Evolutionary conservation across 2,888 invertebrate genomes (phyloP), one percentile per base, ranked within the genome.

Genomic region (Stomorhina lunata): DNA sequence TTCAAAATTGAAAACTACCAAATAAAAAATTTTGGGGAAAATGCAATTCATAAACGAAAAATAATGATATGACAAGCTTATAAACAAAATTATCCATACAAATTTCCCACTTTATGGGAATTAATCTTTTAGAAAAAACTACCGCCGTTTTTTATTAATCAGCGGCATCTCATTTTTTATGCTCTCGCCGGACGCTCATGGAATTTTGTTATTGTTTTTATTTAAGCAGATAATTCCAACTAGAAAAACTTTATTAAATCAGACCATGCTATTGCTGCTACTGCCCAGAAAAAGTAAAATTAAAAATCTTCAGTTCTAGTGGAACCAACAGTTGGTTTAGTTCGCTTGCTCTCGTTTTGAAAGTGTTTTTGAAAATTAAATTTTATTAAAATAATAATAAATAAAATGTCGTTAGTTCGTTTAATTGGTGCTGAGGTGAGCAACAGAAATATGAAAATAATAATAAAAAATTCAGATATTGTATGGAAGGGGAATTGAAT

Each of bases 341-440:
- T 80, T 48, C 53, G 40, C 29, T 32, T 71, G 65, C 66, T 72
- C 57, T 72, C 75, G 77, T 81, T 68, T 15, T 29, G n/a, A n/a
- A 27, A 59, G 40, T 63, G 66, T 43, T 53, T 50, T 7, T 29
- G 20, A 43, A 17, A 37, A 27, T 22, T 29, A 40, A 57, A 34
- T 15, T 43, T 29, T 50, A n/a, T n/a, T 45, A 25, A 40, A 71
- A 61, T 57, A 37, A 17, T 4, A 27, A 45, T n/a, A n/a, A n/a
- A n/a, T n/a, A 87, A 86, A 69, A 90, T 90, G 90, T 89, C 89
- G 79, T 85, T 90, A 59, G 85, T 88, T 78, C 90, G 90, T 85
- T 86, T 90, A 80, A 85, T 90, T 87, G 87, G 89, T 75, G 85
- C 88, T 75, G 88, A 90, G 90, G 90, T 90, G 84, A 90, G 89